Evolutionary conservation across 2,113 vertebrate species (phyloP).

Genomic region (Thomomys bottae): DNA sequence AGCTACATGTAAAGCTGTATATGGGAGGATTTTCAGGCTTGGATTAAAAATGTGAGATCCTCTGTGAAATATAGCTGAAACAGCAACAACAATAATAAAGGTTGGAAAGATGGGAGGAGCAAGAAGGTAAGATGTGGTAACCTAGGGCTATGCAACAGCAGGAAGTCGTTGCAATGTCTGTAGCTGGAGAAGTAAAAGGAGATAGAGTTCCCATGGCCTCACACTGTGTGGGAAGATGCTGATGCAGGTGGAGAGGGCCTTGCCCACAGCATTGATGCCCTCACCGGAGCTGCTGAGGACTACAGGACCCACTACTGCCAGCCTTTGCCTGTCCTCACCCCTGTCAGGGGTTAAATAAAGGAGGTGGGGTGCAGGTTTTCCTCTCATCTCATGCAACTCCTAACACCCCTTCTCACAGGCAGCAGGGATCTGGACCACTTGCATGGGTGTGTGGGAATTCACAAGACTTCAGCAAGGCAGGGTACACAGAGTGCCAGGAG

Average conservation of each 20-base stretch:
- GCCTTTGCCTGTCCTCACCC: not conserved
- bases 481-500: not conserved
- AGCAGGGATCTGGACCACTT: not conserved
- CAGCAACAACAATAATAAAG: too few relatives aligned
- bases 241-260: not conserved
- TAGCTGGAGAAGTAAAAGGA: not conserved
- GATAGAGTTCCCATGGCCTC: not conserved
- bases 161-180: not conserved
- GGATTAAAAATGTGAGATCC: too few relatives aligned
- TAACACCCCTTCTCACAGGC: not conserved
- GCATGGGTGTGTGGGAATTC: conserved; percentile 28
- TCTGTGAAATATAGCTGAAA: too few relatives aligned
- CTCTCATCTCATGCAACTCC: not conserved
- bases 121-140: not conserved
- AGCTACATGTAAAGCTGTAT: too few relatives aligned
- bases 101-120: not conserved
- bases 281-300: not conserved
- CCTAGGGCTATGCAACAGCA: not conserved
- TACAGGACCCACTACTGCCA: not conserved
- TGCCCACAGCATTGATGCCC: rapidly evolving
- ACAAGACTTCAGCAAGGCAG: not conserved
- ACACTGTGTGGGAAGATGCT: not conserved
- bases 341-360: not conserved
- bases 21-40: too few relatives aligned
- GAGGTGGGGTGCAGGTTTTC: not conserved